phyloP scores from a whole-genome alignment of 2,113 vertebrate genomes.

The Oreamnos americanus region DNA sequence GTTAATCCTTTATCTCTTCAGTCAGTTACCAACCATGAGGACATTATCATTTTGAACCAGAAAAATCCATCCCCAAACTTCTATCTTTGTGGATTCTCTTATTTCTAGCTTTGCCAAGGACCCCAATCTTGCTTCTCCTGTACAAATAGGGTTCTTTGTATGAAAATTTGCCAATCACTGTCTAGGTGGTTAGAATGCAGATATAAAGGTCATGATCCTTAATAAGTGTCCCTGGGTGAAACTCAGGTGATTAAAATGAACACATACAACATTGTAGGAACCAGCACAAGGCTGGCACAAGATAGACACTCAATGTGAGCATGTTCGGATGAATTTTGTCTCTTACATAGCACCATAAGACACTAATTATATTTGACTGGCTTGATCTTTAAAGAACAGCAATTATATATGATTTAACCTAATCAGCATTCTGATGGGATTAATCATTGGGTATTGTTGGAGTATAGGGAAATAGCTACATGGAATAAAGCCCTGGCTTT shows the following conservation, averaged over 20 bases:
- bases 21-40: background rate
- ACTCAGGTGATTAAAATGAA: background rate
- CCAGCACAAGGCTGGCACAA: background rate
- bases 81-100: background rate
- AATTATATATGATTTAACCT: background rate
- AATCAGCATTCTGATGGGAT: background rate
- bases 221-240: background rate
- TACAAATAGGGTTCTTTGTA: background rate
- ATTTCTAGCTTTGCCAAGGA: background rate
- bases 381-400: background rate
- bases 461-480: background rate
- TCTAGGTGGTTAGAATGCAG: background rate
- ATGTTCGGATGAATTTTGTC: background rate
- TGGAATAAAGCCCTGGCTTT: background rate
- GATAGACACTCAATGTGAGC: accelerated
- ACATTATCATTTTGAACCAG: background rate
- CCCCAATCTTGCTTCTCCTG: background rate
- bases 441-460: background rate
- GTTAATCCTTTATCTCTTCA: background rate
- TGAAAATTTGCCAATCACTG: background rate
- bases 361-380: background rate
- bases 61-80: background rate
- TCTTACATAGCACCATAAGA: background rate
- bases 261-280: background rate
- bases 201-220: background rate